Percentiles rank a stretch among this genome's conserved stretches.
Conservation (phyloP, 2,888 invertebrate species). For the Tipula unca region DNA sequence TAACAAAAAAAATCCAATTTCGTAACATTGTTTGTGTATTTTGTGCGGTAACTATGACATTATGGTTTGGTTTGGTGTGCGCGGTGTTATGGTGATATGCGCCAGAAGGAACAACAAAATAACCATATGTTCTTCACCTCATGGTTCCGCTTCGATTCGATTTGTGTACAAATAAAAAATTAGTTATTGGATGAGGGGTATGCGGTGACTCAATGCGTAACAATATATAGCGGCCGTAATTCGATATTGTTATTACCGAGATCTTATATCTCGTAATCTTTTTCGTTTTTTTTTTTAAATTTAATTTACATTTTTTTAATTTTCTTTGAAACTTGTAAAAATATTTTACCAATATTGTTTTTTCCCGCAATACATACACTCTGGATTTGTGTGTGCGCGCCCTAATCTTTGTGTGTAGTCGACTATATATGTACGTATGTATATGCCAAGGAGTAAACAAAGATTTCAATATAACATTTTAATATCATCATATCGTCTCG, state of each 20-base stretch:
- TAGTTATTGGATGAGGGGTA: no score
- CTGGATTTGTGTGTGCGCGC: background rate
- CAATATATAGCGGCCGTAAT: background rate
- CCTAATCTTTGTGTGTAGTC: background rate
- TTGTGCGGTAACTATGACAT: background rate
- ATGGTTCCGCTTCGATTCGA: background rate
- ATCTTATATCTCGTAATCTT: background rate
- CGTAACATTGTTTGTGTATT: background rate
- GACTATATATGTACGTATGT: no score
- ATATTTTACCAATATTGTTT: background rate
- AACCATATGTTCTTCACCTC: background rate
- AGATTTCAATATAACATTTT: background rate
- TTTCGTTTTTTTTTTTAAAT: background rate
- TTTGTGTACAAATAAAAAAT: background rate
- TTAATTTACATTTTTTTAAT: background rate
- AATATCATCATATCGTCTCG: background rate
- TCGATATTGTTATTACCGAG: background rate
- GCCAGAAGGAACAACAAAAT: background rate
- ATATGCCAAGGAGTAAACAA: background rate
- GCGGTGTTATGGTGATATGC: background rate
- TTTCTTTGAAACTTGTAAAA: background rate
- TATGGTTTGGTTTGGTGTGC: no score
- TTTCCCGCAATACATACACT: background rate
- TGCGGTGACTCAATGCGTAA: background rate
- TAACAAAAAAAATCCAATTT: background rate